Evolutionary conservation across 2,113 vertebrate species (phyloP).

Genomic region (Meriones unguiculatus): DNA sequence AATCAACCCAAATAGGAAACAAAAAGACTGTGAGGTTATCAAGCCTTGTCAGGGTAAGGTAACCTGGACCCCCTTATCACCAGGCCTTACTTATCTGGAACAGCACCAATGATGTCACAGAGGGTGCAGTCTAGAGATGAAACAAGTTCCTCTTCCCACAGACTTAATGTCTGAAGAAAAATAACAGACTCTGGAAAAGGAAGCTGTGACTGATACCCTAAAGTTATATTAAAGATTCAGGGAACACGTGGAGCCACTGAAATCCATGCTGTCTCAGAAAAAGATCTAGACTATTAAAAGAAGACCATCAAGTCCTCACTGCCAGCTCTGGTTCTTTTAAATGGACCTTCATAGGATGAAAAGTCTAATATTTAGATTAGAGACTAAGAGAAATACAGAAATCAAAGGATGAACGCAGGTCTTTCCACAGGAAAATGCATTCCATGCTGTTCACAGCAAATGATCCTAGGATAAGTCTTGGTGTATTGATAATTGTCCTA

Average conservation of each 20-base stretch:
- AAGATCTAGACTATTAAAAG: not conserved
- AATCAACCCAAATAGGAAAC: conserved; percentile 57
- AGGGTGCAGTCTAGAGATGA: conserved; percentile 40
- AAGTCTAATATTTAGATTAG: not conserved
- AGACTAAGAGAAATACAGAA: not conserved
- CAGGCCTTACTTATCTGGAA: conserved; percentile 45
- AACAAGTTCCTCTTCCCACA: conserved; percentile 62
- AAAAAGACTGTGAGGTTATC: conserved; percentile 56
- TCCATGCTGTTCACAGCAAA: not conserved
- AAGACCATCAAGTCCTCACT: not conserved
- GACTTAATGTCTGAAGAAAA: conserved; percentile 58
- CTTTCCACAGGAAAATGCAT: not conserved
- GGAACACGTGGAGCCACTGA: not conserved
- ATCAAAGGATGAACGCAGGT: not conserved
- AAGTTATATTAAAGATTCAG: not conserved
- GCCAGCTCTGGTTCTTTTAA: not conserved
- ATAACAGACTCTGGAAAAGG: conserved; percentile 42
- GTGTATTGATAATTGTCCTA: not conserved
- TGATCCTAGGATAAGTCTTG: not conserved
- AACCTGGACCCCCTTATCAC: not conserved
- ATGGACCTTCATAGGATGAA: not conserved
- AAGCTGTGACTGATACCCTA: conserved; percentile 41
- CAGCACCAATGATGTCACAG: conserved; percentile 48
- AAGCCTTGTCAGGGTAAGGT: not conserved
- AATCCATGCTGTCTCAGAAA: not conserved